These are phyloP conservation scores for Oxyura jamaicensis DNA, from an alignment of 2,113 vertebrate genomes.

Conservation along the genomic window DNA sequence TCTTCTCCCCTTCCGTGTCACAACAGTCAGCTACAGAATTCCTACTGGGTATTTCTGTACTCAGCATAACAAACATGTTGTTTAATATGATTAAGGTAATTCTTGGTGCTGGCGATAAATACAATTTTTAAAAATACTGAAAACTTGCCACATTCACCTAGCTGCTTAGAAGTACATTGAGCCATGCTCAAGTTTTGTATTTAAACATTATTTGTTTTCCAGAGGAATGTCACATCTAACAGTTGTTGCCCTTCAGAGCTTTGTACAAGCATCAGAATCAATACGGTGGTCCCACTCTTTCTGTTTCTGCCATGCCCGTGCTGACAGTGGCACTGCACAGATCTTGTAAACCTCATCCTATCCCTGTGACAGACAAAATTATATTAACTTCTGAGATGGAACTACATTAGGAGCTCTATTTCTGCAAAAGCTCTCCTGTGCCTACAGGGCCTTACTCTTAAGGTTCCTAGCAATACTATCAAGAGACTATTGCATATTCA, in stretches of 20 bases:
- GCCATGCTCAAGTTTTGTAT: not conserved
- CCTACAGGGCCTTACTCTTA: no score
- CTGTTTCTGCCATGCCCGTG: not conserved
- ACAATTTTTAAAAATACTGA: not conserved
- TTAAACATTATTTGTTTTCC: not conserved
- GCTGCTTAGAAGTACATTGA: not conserved
- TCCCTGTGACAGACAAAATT: fast-evolving
- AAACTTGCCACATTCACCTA: not conserved
- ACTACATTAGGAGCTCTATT: not conserved
- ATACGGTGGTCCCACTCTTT: not conserved
- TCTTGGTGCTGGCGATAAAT: not conserved
- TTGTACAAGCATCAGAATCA: not conserved
- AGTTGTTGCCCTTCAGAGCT: not conserved
- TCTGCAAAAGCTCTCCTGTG: not conserved
- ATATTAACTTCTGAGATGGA: not conserved
- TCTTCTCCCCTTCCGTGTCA: not conserved
- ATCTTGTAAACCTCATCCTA: not conserved
- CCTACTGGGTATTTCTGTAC: not conserved
- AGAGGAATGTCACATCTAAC: not conserved
- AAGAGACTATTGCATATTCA: not conserved
- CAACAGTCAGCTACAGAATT: not conserved
- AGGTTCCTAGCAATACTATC: not conserved
- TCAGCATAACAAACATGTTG: no score
- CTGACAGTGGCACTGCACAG: not conserved
- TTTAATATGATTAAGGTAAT: not conserved